phyloP scores from a whole-genome alignment of 2,797 vertebrate species.

The Oryzias dopingdopingensis region DNA sequence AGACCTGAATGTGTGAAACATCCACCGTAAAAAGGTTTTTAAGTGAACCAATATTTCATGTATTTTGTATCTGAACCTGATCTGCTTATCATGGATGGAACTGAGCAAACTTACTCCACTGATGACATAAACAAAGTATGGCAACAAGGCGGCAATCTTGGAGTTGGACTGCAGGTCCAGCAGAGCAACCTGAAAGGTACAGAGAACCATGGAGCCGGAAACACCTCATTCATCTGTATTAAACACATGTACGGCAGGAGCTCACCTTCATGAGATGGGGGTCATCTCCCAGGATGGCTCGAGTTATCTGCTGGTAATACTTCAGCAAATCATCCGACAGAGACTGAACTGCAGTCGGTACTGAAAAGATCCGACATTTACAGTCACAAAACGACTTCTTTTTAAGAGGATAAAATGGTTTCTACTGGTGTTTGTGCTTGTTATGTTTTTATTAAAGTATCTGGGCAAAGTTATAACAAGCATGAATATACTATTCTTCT shows the following conservation, averaged over 20 bases:
- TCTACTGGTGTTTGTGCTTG: no score
- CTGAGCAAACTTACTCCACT: slow-evolving; percentile 83
- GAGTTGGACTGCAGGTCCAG: slow-evolving; percentile 92
- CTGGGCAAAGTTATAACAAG: no score
- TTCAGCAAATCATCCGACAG: slow-evolving; percentile 89
- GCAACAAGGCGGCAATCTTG: slow-evolving; percentile 90
- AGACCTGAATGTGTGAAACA: no score
- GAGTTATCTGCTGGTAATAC: slow-evolving; percentile 92
- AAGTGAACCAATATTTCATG: no score
- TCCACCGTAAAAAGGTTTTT: no score
- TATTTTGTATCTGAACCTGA: no score
- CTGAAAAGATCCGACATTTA: slow-evolving; percentile 56
- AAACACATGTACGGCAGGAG: background rate
- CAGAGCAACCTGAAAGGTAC: slow-evolving; percentile 81
- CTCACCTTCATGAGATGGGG: slow-evolving; percentile 91
- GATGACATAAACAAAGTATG: slow-evolving; percentile 95
- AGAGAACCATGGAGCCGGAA: background rate
- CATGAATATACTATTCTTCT: no score
- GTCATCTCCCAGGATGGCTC: slow-evolving; percentile 91
- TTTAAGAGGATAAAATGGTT: background rate
- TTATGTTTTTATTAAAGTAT: no score
- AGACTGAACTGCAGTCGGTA: slow-evolving; percentile 86
- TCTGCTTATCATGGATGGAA: background rate
- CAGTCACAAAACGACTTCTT: background rate
- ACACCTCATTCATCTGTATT: fast-evolving